phyloP scores from a whole-genome alignment of 2,113 vertebrate species.

The Lagopus leucura region DNA sequence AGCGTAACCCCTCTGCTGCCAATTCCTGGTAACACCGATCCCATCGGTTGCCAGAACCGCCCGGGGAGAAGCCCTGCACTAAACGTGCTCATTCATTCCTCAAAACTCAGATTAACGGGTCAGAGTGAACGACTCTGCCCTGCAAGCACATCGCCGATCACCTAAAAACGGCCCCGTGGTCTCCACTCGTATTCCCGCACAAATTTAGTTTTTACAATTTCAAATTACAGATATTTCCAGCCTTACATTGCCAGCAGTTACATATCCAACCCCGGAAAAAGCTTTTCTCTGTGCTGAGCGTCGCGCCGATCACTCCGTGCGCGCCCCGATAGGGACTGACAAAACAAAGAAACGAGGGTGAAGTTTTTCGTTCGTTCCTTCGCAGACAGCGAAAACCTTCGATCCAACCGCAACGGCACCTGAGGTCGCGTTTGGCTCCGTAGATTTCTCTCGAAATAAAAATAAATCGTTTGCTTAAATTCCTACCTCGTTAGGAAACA shows the following conservation, averaged over 20 bases:
- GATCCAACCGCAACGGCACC: not conserved
- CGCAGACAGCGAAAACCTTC: not conserved
- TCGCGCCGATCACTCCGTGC: too few relatives aligned
- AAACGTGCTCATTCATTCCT: not conserved
- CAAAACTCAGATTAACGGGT: fast-evolving
- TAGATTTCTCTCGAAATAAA: not conserved
- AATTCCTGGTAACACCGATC: not conserved
- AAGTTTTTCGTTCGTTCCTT: not conserved
- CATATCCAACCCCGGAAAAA: not conserved
- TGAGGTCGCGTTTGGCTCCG: not conserved
- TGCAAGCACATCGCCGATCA: not conserved
- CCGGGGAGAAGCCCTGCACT: not conserved
- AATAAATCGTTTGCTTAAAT: constrained; percentile 28
- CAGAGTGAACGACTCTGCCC: fast-evolving
- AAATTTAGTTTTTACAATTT: not conserved
- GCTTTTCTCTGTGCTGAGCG: not conserved
- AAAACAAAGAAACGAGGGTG: constrained; percentile 31
- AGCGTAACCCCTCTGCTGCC: not conserved
- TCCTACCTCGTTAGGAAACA: not conserved
- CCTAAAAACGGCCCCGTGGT: not conserved
- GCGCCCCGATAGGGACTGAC: not conserved
- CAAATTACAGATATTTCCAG: not conserved
- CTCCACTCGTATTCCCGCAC: not conserved
- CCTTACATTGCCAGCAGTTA: not conserved
- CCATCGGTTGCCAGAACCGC: not conserved